Percentiles rank a stretch among this genome's conserved stretches.
Conservation (phyloP, 2,113 vertebrate species). For the Jacana jacana region DNA sequence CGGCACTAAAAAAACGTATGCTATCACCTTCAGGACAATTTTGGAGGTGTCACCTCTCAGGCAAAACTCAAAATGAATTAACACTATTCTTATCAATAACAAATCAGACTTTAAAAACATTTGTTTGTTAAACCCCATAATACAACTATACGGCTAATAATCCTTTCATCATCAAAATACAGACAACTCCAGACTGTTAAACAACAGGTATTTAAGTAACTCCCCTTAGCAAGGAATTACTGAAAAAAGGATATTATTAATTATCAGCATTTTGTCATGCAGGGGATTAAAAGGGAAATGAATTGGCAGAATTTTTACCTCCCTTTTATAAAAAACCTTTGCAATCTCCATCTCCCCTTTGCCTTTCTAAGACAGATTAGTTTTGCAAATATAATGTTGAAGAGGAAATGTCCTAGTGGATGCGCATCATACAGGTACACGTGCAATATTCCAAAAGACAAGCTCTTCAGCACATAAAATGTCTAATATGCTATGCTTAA, state of each 20-base stretch:
- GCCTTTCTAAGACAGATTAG: neutral
- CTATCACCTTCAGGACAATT: neutral
- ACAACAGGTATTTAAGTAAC: neutral
- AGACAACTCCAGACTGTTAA: neutral
- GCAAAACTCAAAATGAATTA: neutral
- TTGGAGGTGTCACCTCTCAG: conserved; percentile 15
- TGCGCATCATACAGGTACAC: rapidly evolving
- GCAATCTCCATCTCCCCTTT: neutral
- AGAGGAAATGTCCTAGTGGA: neutral
- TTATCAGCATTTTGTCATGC: neutral
- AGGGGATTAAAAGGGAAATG: neutral
- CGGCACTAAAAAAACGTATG: neutral
- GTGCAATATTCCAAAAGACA: neutral
- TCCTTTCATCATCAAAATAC: neutral
- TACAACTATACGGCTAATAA: neutral
- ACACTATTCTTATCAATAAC: neutral
- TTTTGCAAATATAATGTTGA: neutral
- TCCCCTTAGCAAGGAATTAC: neutral
- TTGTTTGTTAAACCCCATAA: neutral
- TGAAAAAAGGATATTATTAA: neutral
- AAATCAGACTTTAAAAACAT: conserved; percentile 11
- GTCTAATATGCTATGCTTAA: neutral
- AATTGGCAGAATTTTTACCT: neutral
- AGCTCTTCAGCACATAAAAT: neutral
- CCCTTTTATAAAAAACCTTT: too few relatives aligned